Evolutionary conservation across 2,888 invertebrate species (phyloP).

Genomic region (Agrochola circellaris): DNA sequence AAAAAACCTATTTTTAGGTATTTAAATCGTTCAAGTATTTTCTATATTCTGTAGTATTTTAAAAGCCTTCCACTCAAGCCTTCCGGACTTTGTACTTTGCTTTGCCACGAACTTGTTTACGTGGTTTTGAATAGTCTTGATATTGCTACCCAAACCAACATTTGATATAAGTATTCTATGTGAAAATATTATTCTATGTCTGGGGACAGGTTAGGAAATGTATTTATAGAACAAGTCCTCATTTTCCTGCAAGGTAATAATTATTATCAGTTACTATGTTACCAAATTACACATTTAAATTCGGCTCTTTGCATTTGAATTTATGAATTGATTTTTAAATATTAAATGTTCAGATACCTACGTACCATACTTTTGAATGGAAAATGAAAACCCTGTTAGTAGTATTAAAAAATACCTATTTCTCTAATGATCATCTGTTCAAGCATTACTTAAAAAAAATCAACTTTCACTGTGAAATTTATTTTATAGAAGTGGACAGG

Average conservation of each 20-base stretch:
- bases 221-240: conserved; percentile 13
- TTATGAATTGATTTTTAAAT: background rate
- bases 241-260: conserved; percentile 26
- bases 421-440: background rate
- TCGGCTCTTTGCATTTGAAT: background rate
- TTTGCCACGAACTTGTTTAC: conserved; percentile 61
- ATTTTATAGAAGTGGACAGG: background rate
- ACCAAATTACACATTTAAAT: background rate
- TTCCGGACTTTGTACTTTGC: conserved; percentile 71
- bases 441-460: background rate
- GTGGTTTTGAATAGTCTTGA: conserved; percentile 23
- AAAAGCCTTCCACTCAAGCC: conserved; percentile 47
- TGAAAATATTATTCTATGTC: conserved; percentile 2
- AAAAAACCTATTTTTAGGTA: conserved; percentile 6
- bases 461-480: background rate
- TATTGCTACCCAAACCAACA: background rate
- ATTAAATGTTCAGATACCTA: background rate
- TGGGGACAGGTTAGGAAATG: conserved; percentile 31
- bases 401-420: background rate
- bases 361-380: background rate
- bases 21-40: background rate
- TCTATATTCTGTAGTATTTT: background rate
- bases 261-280: background rate
- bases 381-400: background rate
- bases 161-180: background rate